These are phyloP conservation scores for Agraylea sexmaculata DNA, from an alignment of 1,140 invertebrate species.

Conservation along the genomic window DNA sequence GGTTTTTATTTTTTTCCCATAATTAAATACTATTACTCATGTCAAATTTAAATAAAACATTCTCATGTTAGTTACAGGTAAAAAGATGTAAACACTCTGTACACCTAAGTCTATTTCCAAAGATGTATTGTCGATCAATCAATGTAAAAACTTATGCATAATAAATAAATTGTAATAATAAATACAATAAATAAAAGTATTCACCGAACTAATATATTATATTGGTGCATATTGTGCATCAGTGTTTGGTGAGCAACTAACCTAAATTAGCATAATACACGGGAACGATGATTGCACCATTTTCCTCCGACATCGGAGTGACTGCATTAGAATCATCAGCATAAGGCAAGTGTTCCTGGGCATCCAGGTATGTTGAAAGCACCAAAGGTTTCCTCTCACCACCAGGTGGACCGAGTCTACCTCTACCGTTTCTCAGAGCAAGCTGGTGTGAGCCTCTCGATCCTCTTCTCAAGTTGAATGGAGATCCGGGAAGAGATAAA, in stretches of 20 bases:
- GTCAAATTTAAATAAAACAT: too few species aligned
- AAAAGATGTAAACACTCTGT: too few species aligned
- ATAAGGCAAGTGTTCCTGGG: slow-evolving; percentile 91
- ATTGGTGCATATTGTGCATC: too few species aligned
- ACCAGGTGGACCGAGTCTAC: slow-evolving; percentile 51
- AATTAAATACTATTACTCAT: too few species aligned
- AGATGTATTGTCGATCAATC: too few species aligned
- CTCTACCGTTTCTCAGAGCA: slow-evolving; percentile 68
- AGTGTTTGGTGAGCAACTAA: slow-evolving; percentile 23
- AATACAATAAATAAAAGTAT: too few species aligned
- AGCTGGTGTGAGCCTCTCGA: slow-evolving; percentile 87
- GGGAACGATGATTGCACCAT: slow-evolving; percentile 85
- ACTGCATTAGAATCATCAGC: slow-evolving; percentile 96
- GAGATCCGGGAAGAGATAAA: slow-evolving; percentile 90
- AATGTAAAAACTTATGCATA: too few species aligned
- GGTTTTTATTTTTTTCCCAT: too few species aligned
- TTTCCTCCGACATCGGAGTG: slow-evolving; percentile 96
- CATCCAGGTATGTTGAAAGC: slow-evolving; percentile 87
- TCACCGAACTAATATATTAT: too few species aligned
- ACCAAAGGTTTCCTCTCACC: slow-evolving; percentile 88
- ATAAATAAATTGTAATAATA: too few species aligned
- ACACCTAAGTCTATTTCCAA: too few species aligned
- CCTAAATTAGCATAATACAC: slow-evolving; percentile 74
- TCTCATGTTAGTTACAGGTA: too few species aligned
- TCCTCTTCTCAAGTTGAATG: slow-evolving; percentile 81